Conservation (phyloP, 2,888 invertebrate genomes). For the Cotesia congregata region DNA sequence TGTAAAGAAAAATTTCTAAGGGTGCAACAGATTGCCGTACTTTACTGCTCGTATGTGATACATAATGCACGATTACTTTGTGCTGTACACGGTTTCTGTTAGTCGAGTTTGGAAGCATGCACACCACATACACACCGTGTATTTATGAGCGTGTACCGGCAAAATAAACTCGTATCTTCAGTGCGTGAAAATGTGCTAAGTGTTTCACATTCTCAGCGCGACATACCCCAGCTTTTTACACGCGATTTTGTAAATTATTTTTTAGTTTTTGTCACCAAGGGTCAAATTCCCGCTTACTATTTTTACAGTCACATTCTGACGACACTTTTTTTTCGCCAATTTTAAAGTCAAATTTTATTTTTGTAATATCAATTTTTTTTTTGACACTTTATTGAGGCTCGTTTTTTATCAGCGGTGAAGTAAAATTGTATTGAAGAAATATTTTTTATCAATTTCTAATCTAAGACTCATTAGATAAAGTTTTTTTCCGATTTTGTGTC, state of each 20-base stretch:
- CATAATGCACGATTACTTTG: conserved; percentile 50
- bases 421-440: too few species aligned
- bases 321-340: background rate
- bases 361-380: too few species aligned
- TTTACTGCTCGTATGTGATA: conserved; percentile 50
- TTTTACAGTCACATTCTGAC: background rate
- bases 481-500: too few species aligned
- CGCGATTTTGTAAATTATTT: background rate
- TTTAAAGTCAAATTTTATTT: background rate
- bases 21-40: conserved; percentile 55
- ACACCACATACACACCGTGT: background rate
- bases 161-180: conserved; percentile 23
- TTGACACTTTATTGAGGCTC: background rate
- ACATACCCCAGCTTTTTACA: background rate
- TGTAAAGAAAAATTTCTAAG: conserved; percentile 7
- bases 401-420: background rate
- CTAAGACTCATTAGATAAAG: too few species aligned
- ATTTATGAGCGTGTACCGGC: conserved; percentile 10
- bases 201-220: conserved; percentile 4
- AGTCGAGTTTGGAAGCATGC: conserved; percentile 1
- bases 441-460: too few species aligned
- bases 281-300: background rate
- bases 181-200: conserved; percentile 33
- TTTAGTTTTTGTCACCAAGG: background rate
- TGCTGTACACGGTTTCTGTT: background rate